Conservation (phyloP, 2,113 vertebrate genomes). For the Puma concolor region DNA sequence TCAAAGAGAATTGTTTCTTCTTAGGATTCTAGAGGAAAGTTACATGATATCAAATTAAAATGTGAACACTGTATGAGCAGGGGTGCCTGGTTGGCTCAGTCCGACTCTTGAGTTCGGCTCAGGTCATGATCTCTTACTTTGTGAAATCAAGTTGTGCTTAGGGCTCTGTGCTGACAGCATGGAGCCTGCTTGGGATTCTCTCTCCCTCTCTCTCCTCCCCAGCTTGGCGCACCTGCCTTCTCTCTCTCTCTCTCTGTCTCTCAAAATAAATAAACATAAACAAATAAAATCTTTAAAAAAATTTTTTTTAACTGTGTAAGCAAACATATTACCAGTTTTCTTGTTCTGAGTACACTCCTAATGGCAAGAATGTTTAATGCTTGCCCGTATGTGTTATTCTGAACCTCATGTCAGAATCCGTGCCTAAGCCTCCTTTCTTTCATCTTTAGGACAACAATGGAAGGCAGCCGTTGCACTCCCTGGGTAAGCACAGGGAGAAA, state of each 20-base stretch:
- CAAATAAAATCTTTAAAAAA: too few species aligned
- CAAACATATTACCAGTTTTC: not conserved
- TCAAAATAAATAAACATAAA: too few species aligned
- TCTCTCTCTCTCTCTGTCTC: too few species aligned
- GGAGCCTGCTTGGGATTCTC: too few species aligned
- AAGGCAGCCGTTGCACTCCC: not conserved
- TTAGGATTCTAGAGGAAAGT: not conserved
- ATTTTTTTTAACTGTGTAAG: not conserved
- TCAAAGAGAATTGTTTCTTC: not conserved
- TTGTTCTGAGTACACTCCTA: not conserved
- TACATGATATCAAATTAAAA: constrained; percentile 21
- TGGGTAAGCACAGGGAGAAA: not conserved
- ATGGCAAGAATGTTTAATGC: not conserved
- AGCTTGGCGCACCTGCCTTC: too few species aligned
- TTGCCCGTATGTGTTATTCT: not conserved
- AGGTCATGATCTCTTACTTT: too few species aligned
- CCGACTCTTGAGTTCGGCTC: too few species aligned
- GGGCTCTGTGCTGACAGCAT: too few species aligned
- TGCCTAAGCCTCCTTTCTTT: not conserved
- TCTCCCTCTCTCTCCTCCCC: too few species aligned
- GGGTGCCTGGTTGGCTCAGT: too few species aligned
- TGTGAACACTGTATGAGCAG: not conserved
- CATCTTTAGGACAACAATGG: not conserved
- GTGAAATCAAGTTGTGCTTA: too few species aligned
- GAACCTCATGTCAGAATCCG: not conserved